Base-by-base conservation (phyloP, 1,140 invertebrate species). In the Neoseiulus cucumeris region DNA sequence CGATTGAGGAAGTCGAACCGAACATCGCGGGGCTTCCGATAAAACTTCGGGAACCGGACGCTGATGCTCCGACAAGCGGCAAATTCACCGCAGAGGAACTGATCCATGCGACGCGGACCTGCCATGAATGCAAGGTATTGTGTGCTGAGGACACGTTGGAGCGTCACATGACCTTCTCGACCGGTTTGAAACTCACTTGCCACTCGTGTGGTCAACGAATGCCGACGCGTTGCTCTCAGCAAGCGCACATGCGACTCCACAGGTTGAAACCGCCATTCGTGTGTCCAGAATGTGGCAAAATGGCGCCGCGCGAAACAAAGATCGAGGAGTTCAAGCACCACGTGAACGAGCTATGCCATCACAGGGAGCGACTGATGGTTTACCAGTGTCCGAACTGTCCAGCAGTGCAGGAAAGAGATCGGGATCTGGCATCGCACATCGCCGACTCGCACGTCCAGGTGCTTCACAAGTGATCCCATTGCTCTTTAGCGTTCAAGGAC, bases 81-180 rank as follows among this genome's bases (percentile, higher is more conserved):
- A 59, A 59, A 25, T 59, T 59, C 51, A 59, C 51, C 51, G 51
- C 51, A 6, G 51, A 59, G 22, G 51, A 59, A 33, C 33, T 59
- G 22, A 59, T 59, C 33, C 51, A 33, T 33, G 51, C 51, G 25
- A 59, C 51, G 22, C 51, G 51, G 1, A 59, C 51, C 14, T 59
- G 51, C 22, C 51, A 59, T 9, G 51, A 59, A 59, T 59, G 51
- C 51, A 59, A 59, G 22, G 51, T 59, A 20, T 25, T 59, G 14
- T 59, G 51, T 9, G 51, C 51, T 20, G 51, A 59, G 14, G 51
- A 59, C 51, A 29, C 51, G 4, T 20, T 59, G 14, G 51, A 59
- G 9, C 25, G 25, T 25, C 51, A 59, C 9, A 59, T 59, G 51
- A 59, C 51, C 17, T 59, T 59, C 22, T 59, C 51, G 25, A 59